Percentiles rank a stretch among this genome's conserved stretches.
phyloP scores from a whole-genome alignment of 2,888 invertebrate species.

The Dexiosoma caninum region DNA sequence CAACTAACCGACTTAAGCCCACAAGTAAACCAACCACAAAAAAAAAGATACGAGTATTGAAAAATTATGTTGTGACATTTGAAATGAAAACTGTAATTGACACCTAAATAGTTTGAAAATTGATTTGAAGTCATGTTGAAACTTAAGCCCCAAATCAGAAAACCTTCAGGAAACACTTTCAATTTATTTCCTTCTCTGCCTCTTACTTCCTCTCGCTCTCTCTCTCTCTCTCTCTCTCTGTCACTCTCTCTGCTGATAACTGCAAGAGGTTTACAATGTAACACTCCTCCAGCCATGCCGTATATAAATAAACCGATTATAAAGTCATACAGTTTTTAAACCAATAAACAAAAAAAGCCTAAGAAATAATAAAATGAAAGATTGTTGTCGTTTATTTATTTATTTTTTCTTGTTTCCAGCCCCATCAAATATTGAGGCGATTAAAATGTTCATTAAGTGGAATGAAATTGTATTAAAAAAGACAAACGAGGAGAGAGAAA shows the following conservation, averaged over 20 bases:
- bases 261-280: not conserved
- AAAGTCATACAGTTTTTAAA: constrained; percentile 51
- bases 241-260: constrained; percentile 9
- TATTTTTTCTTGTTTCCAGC: not conserved
- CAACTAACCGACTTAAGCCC: constrained; percentile 1
- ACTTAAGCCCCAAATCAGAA: constrained; percentile 5
- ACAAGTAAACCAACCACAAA: not conserved
- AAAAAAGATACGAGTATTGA: not conserved
- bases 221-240: too few relatives aligned
- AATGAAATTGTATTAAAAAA: constrained; percentile 16
- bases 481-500: not conserved
- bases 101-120: constrained; percentile 10
- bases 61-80: constrained; percentile 16
- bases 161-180: constrained; percentile 46
- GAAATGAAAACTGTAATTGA: constrained; percentile 53
- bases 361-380: too few relatives aligned
- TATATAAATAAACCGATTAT: constrained; percentile 61
- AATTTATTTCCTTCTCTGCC: too few relatives aligned
- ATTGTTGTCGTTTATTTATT: not conserved
- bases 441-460: constrained; percentile 34
- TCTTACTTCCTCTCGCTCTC: too few relatives aligned
- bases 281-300: not conserved
- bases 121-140: constrained; percentile 26
- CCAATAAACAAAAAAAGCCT: constrained; percentile 6
- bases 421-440: constrained; percentile 31